Conservation (phyloP, 2,113 vertebrate genomes). For the Pungitius pungitius region DNA sequence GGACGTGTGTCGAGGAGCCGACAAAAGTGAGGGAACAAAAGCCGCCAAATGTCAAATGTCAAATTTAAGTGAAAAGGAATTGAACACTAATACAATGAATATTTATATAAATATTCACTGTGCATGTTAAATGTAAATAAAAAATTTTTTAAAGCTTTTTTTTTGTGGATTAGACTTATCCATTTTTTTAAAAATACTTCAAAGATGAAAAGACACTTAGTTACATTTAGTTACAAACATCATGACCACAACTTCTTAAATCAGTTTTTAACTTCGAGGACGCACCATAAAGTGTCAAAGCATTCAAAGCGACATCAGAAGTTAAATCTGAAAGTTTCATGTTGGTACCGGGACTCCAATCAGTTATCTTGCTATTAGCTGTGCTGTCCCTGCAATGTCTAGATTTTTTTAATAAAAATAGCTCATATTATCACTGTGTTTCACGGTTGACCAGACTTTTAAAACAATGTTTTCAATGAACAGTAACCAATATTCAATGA, state of each 20-base stretch:
- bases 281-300: not conserved
- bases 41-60: not conserved
- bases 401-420: not conserved
- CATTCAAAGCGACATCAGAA: not conserved
- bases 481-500: not conserved
- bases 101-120: not conserved
- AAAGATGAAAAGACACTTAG: not conserved
- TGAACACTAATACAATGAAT: not conserved
- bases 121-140: not conserved
- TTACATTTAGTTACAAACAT: not conserved
- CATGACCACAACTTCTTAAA: not conserved
- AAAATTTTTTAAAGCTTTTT: not conserved
- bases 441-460: not conserved
- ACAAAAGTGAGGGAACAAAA: slow-evolving; percentile 15
- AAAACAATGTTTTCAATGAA: not conserved
- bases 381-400: not conserved
- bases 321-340: not conserved
- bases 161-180: not conserved
- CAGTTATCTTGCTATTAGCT: not conserved
- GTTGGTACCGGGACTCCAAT: not conserved
- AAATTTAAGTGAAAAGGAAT: not conserved
- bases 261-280: not conserved
- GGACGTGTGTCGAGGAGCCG: slow-evolving; percentile 34
- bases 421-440: not conserved
- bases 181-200: not conserved